Conservation (phyloP, 1,140 invertebrate species). For the Venturia canescens region DNA sequence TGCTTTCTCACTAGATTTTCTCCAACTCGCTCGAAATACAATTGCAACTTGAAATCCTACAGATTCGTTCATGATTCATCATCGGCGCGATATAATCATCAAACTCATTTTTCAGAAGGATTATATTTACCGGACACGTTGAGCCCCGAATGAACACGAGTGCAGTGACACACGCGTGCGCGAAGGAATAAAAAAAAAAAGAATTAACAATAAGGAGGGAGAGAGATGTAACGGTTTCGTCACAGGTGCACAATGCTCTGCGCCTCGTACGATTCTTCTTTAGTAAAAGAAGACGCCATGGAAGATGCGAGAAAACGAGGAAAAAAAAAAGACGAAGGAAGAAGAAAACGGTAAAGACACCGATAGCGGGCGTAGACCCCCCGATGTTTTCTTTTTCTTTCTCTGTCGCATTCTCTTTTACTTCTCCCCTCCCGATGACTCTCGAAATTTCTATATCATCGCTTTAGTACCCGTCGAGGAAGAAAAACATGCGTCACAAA, state of each 20-base stretch:
- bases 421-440: background rate
- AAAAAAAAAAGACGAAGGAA: conserved; percentile 46
- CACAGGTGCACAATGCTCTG: conserved; percentile 27
- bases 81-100: background rate
- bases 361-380: conserved; percentile 70
- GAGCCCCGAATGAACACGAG: background rate
- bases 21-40: background rate
- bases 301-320: conserved; percentile 14
- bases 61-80: no score
- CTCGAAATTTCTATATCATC: background rate
- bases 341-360: conserved; percentile 56
- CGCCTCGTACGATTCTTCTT: background rate
- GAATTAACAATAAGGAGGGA: background rate
- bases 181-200: background rate
- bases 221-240: conserved; percentile 1
- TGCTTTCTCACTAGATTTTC: background rate
- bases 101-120: background rate
- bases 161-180: conserved; percentile 8
- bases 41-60: no score
- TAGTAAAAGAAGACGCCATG: background rate
- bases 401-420: background rate
- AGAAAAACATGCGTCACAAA: background rate
- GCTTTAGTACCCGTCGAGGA: background rate
- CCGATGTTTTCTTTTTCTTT: conserved; percentile 43
- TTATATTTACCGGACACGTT: background rate